A percentile compares a stretch with the other conserved stretches of the same genome.
Evolutionary conservation across 2,113 vertebrate species (phyloP).

Genomic region (Misgurnus mizolepis): DNA sequence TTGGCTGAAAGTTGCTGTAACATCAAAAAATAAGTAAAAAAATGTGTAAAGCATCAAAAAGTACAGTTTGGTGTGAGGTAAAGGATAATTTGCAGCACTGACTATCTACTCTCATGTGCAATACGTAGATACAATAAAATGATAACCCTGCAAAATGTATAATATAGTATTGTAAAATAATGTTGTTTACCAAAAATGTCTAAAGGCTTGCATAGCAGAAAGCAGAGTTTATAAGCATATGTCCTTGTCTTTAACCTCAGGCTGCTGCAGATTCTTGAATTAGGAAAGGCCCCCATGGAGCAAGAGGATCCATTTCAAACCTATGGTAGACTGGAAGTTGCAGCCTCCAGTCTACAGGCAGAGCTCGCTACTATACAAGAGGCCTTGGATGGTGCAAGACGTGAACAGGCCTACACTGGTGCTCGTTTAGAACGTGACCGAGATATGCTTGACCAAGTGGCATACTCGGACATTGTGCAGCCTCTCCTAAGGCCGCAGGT

Average conservation of each 20-base stretch:
- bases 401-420: slow-evolving; percentile 71
- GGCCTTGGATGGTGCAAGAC: slow-evolving; percentile 66
- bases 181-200: too few species aligned
- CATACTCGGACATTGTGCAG: slow-evolving; percentile 78
- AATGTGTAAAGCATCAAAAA: too few species aligned
- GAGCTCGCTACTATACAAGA: slow-evolving; percentile 69
- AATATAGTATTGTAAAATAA: too few species aligned
- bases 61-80: too few species aligned
- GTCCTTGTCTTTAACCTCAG: slow-evolving; percentile 63
- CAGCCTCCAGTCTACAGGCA: slow-evolving; percentile 72
- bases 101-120: too few species aligned
- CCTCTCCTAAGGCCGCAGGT: slow-evolving; percentile 81
- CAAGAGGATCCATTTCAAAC: slow-evolving; percentile 84
- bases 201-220: too few species aligned
- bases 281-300: slow-evolving; percentile 55
- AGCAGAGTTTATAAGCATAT: not conserved
- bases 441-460: slow-evolving; percentile 69
- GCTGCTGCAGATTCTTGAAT: slow-evolving; percentile 82
- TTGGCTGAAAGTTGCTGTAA: too few species aligned
- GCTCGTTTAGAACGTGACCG: slow-evolving; percentile 74
- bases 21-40: too few species aligned
- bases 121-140: not conserved
- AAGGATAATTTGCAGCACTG: too few species aligned
- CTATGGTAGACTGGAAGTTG: slow-evolving; percentile 76
- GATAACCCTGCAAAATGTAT: not conserved